Conservation (phyloP, 2,797 vertebrate genomes). For the Arctocebus calabarensis region DNA sequence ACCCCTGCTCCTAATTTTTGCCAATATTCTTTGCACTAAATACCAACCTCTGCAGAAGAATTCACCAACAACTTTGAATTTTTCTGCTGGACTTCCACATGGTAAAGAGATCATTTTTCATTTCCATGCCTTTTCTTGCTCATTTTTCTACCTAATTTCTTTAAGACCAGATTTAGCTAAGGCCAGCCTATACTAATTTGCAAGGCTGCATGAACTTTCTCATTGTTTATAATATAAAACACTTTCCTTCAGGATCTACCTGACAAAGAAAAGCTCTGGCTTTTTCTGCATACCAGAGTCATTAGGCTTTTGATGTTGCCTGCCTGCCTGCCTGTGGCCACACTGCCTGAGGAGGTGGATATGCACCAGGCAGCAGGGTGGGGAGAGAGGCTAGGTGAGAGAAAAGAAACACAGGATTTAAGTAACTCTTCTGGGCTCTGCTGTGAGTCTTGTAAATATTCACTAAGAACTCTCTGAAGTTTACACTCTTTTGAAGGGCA, state of each 20-base stretch:
- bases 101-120: constrained; percentile 1
- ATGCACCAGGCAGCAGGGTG: not conserved
- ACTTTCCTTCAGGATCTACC: constrained; percentile 3
- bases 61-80: not conserved
- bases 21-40: not conserved
- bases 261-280: constrained; percentile 19
- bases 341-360: not conserved
- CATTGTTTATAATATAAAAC: constrained; percentile 56
- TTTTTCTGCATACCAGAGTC: constrained; percentile 8
- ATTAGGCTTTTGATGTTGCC: constrained; percentile 59
- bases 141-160: constrained; percentile 58
- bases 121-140: not conserved
- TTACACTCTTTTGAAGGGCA: constrained; percentile 75
- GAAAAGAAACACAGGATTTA: constrained; percentile 52
- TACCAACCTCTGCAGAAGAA: not conserved
- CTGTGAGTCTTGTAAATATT: constrained; percentile 59
- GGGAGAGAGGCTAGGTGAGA: not conserved
- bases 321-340: not conserved
- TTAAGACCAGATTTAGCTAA: not conserved
- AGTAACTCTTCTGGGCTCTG: constrained; percentile 17
- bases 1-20: not conserved
- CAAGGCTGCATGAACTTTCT: constrained; percentile 31
- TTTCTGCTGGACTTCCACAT: not conserved
- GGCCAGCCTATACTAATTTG: constrained; percentile 10
- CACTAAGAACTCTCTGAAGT: constrained; percentile 67